Percentiles rank a stretch among this genome's conserved stretches.
phyloP scores from a whole-genome alignment of 2,888 invertebrate genomes.

The Euplexia lucipara region DNA sequence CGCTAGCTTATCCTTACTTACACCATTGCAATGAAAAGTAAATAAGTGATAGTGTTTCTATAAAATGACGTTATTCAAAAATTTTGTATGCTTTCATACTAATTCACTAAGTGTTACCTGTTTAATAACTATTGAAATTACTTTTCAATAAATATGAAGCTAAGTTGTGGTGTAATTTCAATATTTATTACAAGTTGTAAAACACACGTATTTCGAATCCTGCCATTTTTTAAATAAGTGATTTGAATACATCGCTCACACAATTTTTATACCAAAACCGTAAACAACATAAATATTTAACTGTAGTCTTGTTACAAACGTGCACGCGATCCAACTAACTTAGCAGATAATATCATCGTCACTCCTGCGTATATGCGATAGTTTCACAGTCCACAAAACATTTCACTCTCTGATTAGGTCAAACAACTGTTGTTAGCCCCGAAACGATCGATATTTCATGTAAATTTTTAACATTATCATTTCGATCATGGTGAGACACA shows the following conservation, averaged over 20 bases:
- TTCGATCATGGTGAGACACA: constrained; percentile 10
- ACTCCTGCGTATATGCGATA: constrained; percentile 17
- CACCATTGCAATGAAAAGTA: constrained; percentile 61
- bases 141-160: constrained; percentile 61
- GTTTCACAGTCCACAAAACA: constrained; percentile 18
- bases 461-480: not conserved
- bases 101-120: constrained; percentile 31
- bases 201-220: constrained; percentile 48
- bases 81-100: constrained; percentile 23
- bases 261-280: constrained; percentile 67
- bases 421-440: constrained; percentile 2
- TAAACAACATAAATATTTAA: constrained; percentile 61
- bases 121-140: constrained; percentile 57
- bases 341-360: constrained; percentile 4
- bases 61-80: constrained; percentile 62
- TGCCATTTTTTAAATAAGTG: constrained; percentile 56
- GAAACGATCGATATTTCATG: constrained; percentile 8
- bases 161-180: constrained; percentile 52
- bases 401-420: not conserved
- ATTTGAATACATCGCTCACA: constrained; percentile 57
- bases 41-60: constrained; percentile 37
- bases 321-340: constrained; percentile 6
- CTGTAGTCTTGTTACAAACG: constrained; percentile 70
- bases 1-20: constrained; percentile 65
- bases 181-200: constrained; percentile 54